A percentile compares a stretch with the other conserved stretches of the same genome.
phyloP scores from a whole-genome alignment of 2,888 invertebrate species.

The Erebia epiphron region DNA sequence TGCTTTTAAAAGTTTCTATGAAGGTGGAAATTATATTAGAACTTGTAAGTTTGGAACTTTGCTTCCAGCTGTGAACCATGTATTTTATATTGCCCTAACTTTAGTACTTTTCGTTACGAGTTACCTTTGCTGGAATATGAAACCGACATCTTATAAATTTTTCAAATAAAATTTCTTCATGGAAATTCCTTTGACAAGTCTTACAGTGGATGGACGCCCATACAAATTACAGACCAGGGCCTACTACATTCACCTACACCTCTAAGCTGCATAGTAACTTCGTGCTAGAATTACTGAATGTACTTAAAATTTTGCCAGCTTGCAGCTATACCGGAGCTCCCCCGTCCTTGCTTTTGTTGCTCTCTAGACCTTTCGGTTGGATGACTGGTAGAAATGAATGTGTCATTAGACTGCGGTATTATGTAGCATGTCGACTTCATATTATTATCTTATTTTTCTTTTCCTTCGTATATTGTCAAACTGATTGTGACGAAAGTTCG shows the following conservation, averaged over 20 bases:
- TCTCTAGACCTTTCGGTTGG: too few species aligned
- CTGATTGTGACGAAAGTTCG: background rate
- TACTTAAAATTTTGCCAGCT: too few species aligned
- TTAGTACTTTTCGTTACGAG: background rate
- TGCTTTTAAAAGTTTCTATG: conserved; percentile 25
- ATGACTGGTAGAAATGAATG: too few species aligned
- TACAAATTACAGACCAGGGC: too few species aligned
- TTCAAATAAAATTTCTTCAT: background rate
- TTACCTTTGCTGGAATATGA: background rate
- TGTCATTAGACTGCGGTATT: background rate
- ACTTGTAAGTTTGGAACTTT: conserved; percentile 19
- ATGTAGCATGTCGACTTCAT: background rate
- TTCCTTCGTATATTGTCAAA: background rate
- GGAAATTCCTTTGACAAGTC: background rate
- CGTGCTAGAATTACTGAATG: too few species aligned
- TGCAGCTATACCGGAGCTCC: too few species aligned
- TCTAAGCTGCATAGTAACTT: too few species aligned
- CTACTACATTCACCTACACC: too few species aligned
- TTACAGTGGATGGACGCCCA: too few species aligned
- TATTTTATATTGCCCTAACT: conserved; percentile 15
- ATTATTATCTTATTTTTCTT: background rate
- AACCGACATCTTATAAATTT: conserved; percentile 6
- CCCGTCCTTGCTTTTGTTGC: too few species aligned
- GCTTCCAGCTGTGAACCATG: conserved; percentile 10
- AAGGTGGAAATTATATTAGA: conserved; percentile 18